A percentile compares a stretch with the other conserved stretches of the same genome.
phyloP scores from a whole-genome alignment of 1,140 invertebrate genomes.

The Drepana arcuata region DNA sequence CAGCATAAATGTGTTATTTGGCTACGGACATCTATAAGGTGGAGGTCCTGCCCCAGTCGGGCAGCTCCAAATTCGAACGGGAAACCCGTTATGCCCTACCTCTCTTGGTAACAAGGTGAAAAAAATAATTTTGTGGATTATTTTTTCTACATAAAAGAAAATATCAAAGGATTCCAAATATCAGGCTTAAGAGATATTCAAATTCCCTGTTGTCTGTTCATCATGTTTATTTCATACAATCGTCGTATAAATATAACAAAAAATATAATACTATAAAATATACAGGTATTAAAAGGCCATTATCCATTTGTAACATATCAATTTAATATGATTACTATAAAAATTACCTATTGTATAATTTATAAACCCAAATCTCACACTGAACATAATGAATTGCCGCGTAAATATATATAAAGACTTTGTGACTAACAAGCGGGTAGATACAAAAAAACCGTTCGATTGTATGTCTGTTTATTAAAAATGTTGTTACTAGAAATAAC shows the following conservation, averaged over 20 bases:
- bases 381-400: constrained; percentile 37
- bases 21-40: neutral
- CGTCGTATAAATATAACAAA: constrained; percentile 17
- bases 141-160: neutral
- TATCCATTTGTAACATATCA: constrained; percentile 59
- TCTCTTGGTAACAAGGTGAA: too few relatives aligned
- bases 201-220: constrained; percentile 15
- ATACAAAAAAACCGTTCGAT: constrained; percentile 45
- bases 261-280: constrained; percentile 18
- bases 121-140: too few relatives aligned
- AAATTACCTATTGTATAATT: constrained; percentile 65
- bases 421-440: constrained; percentile 33
- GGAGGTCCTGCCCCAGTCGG: neutral
- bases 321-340: constrained; percentile 67
- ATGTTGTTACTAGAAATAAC: constrained; percentile 10
- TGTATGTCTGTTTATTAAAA: constrained; percentile 33
- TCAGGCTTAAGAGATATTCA: constrained; percentile 8
- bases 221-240: constrained; percentile 30
- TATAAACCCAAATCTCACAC: constrained; percentile 48
- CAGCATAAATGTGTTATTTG: neutral
- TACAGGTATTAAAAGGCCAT: constrained; percentile 53
- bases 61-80: neutral
- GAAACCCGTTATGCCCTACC: neutral
- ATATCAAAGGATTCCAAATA: neutral
- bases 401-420: constrained; percentile 26